Evolutionary conservation across 92 coral and sea anemone species (phyloP), one percentile per base, ranked within the genome.

Genomic region (Palythoa caribaeorum): DNA sequence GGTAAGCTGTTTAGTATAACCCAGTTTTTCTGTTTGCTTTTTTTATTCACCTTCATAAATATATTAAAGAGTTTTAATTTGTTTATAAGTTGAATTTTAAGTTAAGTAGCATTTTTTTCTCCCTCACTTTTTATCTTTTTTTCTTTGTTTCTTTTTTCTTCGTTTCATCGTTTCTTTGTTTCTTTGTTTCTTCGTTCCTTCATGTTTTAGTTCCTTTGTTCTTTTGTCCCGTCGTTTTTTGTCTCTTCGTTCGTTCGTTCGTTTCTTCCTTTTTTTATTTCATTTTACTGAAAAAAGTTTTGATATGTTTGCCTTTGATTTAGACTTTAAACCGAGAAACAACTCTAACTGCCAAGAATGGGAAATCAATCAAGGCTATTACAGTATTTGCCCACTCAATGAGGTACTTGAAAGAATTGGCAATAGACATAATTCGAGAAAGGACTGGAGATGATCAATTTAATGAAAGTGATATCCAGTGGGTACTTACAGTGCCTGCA

Each of bases 401-500:
- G 63, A 70, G 71, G 35, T 71, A 69, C 66, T 8, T 84, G 78
- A 84, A 71, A 71, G 78, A 84, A 17, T 21, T 50, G 36, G 87
- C 87, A 8, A 65, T 84, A 38, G 19, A 84, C 35, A 70, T 47
- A 50, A 84, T 84, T 6, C 78, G 78, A 0, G 78, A 71, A 21
- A 44, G 39, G 6, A 84, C 78, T 3, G 69, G 69, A 9, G 76
- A 66, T 35, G 28, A 83, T 19, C 2, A 37, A 19, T 83, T 65
- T 73, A 28, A n/a, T 76, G 55, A 60, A 71, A 38, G 38, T 3
- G 87, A 83, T 21, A 38, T 83, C 44, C 87, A 83, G 60, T 83
- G 87, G 87, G 87, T 83, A 38, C 1, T 83, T 17, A 83, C 87
- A 8, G 87, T 83, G 87, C 87, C 87, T 40, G 87, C 87, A 38